Evolutionary conservation across 2,888 invertebrate genomes (phyloP), one percentile per base, ranked within the genome.

Genomic region (Nematopogon swammerdamellus): DNA sequence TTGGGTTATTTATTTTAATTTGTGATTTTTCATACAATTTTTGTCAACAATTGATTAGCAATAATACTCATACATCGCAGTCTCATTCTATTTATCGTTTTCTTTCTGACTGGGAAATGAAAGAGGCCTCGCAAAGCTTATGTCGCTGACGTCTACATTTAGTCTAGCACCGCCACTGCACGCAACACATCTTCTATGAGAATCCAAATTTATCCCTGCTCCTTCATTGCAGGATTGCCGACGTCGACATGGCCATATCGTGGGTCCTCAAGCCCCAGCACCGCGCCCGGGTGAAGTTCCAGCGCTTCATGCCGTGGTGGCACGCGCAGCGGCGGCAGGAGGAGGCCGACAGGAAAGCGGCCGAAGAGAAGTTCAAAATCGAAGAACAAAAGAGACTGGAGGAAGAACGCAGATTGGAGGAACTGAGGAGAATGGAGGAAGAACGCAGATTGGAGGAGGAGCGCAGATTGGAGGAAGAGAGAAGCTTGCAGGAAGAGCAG

Each of bases 211-310:
- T n/a, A n/a, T n/a, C n/a, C n/a, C n/a, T n/a, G n/a, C n/a, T n/a
- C n/a, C n/a, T n/a, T 11, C 44, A 16, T 69, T 76, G 6, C 70
- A 79, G 82, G 52, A 81, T 83, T 52, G 68, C 69, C 0, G 72
- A 77, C 52, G 69, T 74, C 0, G 81, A 81, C 16, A 63, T 75
- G 60, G 72, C 77, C 0, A 63, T 83, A 6, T 72, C 79, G 0
- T 77, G 81, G 72, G 75, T 82, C 0, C 62, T 83, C n/a, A 71
- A 70, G 49, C 72, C 76, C 0, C 72, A 79, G 30, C 82, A 83
- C 53, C 63, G 83, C 1, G 56, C 66, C n/a, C 58, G 74, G 16
- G 65, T 82, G 4, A 75, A 73, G 66, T 80, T 80, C 63, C 80
- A 80, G 54, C 63, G 80, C 1, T 75, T 80, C 60, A 75, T 72